Base-by-base conservation (phyloP, 1,140 invertebrate species). In the Arion vulgaris region DNA sequence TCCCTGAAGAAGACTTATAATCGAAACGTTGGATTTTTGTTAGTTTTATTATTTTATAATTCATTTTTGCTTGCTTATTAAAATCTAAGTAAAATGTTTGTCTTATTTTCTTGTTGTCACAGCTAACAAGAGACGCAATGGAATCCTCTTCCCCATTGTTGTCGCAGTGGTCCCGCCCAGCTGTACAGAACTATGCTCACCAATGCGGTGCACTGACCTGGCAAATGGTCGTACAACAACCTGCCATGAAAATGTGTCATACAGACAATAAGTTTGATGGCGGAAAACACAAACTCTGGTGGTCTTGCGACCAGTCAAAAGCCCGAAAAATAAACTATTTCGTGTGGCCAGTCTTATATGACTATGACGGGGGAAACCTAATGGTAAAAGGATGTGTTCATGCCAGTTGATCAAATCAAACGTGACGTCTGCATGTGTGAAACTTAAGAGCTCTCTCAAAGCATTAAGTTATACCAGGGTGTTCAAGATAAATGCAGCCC, bases 141-240 rank as follows among this genome's bases (percentile, higher is more conserved):
- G 39, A 71, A n/a, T 57, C 45, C 4, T 79, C 76, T 7, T 36
- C 76, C 4, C 26, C 82, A 13, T n/a, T 84, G n/a, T 76, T 80
- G n/a, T 62, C 51, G n/a, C 17, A 71, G 17, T 85, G 53, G 66
- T 79, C 84, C 13, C 81, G 87, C 74, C 86, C 86, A 45, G 41
- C 86, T 11, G 78, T 90, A 38, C 69, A 80, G 26, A 76, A 76
- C 32, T 90, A 85, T 73, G 69, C 87, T 28, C 79, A 85, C 17
- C 85, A 86, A 72, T 87, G 88, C 75, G 85, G 86, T 15, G 57
- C 76, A 13, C 34, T 89, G 57, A 87, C 89, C 0, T 91, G 90
- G 90, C 90, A 90, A 72, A 91, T 91, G 90, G 86, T 87, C n/a
- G 85, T 90, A 13, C 90, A 91, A 77, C 85, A 87, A 71, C 87